A percentile compares a stretch with the other conserved stretches of the same genome.
Conservation (phyloP, 1,140 invertebrate species). For the Megalopta genalis region DNA sequence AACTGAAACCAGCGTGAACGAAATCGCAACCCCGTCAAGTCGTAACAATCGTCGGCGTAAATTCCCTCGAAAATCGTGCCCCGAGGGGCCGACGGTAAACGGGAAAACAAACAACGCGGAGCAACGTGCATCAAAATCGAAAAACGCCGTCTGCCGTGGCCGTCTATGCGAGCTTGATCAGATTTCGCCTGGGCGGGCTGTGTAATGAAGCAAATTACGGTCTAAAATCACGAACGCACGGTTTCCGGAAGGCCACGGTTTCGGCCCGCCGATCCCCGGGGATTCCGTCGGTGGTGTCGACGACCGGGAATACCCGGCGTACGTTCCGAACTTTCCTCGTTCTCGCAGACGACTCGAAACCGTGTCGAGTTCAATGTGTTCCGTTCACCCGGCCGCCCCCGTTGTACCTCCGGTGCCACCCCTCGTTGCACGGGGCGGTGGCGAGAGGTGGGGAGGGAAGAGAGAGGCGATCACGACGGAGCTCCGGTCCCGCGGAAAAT, state of each 20-base stretch:
- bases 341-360: constrained; percentile 30
- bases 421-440: too few species aligned
- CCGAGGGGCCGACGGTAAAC: too few species aligned
- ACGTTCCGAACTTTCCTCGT: constrained; percentile 34
- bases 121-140: too few species aligned
- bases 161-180: not conserved
- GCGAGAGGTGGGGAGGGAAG: not conserved
- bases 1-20: too few species aligned
- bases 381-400: not conserved
- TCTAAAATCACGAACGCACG: constrained; percentile 14
- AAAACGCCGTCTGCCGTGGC: not conserved
- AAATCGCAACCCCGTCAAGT: too few species aligned
- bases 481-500: not conserved
- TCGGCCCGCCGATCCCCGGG: constrained; percentile 35
- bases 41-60: too few species aligned
- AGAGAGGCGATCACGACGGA: not conserved
- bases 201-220: constrained; percentile 26
- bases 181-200: too few species aligned
- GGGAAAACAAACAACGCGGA: too few species aligned
- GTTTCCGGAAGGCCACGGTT: constrained; percentile 15
- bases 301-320: constrained; percentile 42
- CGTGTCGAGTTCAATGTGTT: constrained; percentile 36
- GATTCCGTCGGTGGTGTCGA: constrained; percentile 33
- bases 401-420: too few species aligned
- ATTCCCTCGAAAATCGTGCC: too few species aligned